Evolutionary conservation across 1,140 invertebrate genomes (phyloP).

Genomic region (Lepeophtheirus salmonis): DNA sequence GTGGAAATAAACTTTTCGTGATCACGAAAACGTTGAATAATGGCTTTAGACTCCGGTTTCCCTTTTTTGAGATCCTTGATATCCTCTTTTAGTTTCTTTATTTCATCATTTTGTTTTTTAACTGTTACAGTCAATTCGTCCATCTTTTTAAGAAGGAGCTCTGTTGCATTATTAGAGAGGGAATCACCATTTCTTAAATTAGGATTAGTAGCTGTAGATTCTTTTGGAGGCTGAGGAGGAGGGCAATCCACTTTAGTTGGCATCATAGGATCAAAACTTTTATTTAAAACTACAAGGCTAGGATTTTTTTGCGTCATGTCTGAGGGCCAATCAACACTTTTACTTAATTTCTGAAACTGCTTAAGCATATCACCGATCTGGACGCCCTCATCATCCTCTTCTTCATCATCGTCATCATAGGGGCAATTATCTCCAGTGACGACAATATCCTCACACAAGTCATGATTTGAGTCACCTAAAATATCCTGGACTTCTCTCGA

Average conservation of each 20-base stretch:
- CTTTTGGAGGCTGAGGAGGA: not conserved
- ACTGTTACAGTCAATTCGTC: constrained; percentile 1
- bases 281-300: no score
- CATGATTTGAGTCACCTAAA: constrained; percentile 7
- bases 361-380: no score
- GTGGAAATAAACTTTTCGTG: not conserved
- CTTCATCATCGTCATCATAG: constrained; percentile 14
- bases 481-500: constrained; percentile 14
- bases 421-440: not conserved
- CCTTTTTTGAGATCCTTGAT: not conserved
- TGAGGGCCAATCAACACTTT: no score
- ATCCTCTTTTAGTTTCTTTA: not conserved
- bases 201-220: no score
- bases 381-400: constrained; percentile 19
- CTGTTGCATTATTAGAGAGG: no score
- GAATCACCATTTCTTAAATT: no score
- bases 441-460: not conserved
- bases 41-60: not conserved
- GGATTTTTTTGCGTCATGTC: no score
- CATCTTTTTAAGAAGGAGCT: constrained; percentile 7
- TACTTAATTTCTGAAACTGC: no score
- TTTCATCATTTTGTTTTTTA: not conserved
- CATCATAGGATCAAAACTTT: no score
- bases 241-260: no score
- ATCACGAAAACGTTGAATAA: not conserved